Conservation (phyloP, 2,113 vertebrate species). For the Nicator chloris region DNA sequence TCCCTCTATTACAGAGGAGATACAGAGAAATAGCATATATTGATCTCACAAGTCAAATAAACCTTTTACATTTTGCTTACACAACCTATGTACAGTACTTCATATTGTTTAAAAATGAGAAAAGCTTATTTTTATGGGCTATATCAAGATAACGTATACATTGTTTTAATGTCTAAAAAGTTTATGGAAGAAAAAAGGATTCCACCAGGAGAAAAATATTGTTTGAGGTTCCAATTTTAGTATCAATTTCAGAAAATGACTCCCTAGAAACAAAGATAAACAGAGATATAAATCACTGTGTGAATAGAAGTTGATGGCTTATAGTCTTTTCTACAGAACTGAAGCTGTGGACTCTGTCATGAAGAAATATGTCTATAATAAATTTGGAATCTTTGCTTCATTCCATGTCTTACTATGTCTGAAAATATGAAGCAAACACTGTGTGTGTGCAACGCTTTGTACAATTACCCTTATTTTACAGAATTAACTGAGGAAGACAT, state of each 20-base stretch:
- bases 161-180: background rate
- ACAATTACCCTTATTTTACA: background rate
- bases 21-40: background rate
- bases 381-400: background rate
- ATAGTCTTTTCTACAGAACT: background rate
- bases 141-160: background rate
- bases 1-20: background rate
- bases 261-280: slow-evolving; percentile 12
- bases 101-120: background rate
- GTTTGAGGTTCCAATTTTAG: background rate
- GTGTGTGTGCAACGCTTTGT: background rate
- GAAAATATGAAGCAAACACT: background rate
- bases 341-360: background rate
- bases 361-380: slow-evolving; percentile 13
- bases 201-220: background rate
- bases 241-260: background rate
- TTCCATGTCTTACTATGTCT: background rate
- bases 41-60: background rate
- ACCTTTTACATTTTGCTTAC: background rate
- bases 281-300: background rate
- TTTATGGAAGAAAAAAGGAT: background rate
- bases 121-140: background rate
- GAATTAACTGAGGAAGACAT: background rate
- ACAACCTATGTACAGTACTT: background rate
- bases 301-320: background rate